A percentile compares a stretch with the other conserved stretches of the same genome.
These are phyloP conservation scores for Lottia scabra DNA, from an alignment of 2,888 invertebrate species.

Conservation along the genomic window DNA sequence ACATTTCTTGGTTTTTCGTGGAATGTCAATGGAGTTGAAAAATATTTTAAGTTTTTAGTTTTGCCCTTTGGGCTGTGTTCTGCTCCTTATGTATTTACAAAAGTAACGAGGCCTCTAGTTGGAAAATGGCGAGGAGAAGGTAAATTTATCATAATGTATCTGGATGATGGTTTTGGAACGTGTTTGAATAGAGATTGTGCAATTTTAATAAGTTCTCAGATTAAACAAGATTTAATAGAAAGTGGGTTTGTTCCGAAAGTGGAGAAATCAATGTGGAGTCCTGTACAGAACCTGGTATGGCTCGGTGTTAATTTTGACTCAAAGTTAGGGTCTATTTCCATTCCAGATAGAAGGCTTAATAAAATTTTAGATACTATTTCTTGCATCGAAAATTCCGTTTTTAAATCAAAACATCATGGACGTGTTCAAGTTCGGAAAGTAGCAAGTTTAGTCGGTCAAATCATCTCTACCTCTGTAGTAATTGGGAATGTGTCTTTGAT, in stretches of 20 bases:
- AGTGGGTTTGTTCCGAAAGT: background rate
- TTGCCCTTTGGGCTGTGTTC: no score
- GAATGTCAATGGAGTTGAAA: no score
- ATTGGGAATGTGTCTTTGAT: constrained; percentile 24
- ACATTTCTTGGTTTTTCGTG: no score
- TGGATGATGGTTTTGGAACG: no score
- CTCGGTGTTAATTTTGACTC: background rate
- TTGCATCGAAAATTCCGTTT: background rate
- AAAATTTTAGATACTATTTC: background rate
- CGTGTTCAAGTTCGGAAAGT: background rate
- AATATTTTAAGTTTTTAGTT: no score
- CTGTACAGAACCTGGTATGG: background rate
- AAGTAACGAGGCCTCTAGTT: no score
- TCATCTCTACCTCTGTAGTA: constrained; percentile 29
- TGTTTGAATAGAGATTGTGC: no score
- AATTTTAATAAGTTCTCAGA: no score
- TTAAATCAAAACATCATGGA: background rate
- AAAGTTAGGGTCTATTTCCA: background rate
- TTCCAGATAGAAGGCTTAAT: background rate
- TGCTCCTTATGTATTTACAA: no score
- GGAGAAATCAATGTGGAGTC: background rate
- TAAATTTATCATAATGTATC: no score
- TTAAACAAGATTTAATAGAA: no score
- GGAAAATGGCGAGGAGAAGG: no score
- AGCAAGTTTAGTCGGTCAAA: background rate